A percentile compares a stretch with the other conserved stretches of the same genome.
These are phyloP conservation scores for Hypothenemus hampei DNA, from an alignment of 1,140 invertebrate species.

Conservation along the genomic window DNA sequence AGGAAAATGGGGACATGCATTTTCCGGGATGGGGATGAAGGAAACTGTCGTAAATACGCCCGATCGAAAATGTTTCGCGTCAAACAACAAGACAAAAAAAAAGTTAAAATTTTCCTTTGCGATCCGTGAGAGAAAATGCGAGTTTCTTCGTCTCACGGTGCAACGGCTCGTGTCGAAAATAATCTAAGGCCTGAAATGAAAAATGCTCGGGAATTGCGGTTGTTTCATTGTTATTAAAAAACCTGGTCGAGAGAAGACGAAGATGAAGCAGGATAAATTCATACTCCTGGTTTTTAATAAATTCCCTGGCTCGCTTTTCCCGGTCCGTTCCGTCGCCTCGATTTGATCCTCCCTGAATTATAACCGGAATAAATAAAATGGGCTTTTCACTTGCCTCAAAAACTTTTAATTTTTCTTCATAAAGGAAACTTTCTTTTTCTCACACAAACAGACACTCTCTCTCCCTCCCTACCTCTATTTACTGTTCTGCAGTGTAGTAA, in stretches of 20 bases:
- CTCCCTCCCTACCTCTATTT: too few species aligned
- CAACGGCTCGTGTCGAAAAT: conserved; percentile 28
- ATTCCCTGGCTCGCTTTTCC: too few species aligned
- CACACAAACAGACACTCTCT: too few species aligned
- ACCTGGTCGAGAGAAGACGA: conserved; percentile 19
- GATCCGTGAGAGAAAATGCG: conserved; percentile 3
- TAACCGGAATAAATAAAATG: conserved; percentile 30
- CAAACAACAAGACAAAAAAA: too few species aligned
- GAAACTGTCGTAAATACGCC: too few species aligned
- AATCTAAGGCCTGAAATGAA: conserved; percentile 29
- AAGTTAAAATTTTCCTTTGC: conserved; percentile 13
- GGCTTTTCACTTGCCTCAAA: too few species aligned
- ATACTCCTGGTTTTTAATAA: conserved; percentile 32
- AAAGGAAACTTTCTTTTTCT: too few species aligned
- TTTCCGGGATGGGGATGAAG: conserved; percentile 15
- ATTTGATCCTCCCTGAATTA: conserved; percentile 30
- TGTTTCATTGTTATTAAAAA: conserved; percentile 31
- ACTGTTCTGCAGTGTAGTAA: too few species aligned
- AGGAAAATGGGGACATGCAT: conserved; percentile 23
- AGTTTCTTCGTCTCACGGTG: too few species aligned
- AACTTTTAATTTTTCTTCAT: too few species aligned
- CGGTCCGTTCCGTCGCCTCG: conserved; percentile 10
- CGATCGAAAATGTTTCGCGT: too few species aligned
- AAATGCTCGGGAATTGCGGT: conserved; percentile 27
- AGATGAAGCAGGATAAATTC: too few species aligned